Percentiles rank a stretch among this genome's conserved stretches.
These are phyloP conservation scores for Pseudomyrmex concolor DNA, from an alignment of 1,140 invertebrate genomes.

Conservation along the genomic window DNA sequence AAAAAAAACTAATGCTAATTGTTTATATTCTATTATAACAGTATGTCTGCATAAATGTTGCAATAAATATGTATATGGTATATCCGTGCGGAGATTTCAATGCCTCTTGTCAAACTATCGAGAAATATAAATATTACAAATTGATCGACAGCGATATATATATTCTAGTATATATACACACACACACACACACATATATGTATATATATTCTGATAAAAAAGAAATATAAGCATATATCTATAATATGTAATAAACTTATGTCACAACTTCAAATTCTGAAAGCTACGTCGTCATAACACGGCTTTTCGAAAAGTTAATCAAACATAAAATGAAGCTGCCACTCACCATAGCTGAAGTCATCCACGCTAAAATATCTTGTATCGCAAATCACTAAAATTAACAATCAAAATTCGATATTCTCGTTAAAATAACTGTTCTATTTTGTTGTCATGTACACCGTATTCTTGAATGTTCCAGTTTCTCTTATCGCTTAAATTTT, in stretches of 20 bases:
- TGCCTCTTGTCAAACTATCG: not conserved
- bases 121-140: conserved; percentile 19
- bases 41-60: not conserved
- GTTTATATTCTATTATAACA: not conserved
- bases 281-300: too few species aligned
- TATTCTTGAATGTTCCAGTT: conserved; percentile 1
- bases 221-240: too few species aligned
- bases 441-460: conserved; percentile 53
- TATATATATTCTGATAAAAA: too few species aligned
- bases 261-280: too few species aligned
- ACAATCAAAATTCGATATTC: conserved; percentile 1
- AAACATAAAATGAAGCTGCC: not conserved
- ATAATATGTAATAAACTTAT: too few species aligned
- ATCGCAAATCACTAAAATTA: conserved; percentile 29
- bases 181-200: too few species aligned
- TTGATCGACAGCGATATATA: not conserved
- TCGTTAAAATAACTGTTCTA: conserved; percentile 25
- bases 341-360: conserved; percentile 63
- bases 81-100: conserved; percentile 31
- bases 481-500: not conserved
- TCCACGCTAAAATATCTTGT: conserved; percentile 25
- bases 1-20: too few species aligned
- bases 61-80: not conserved
- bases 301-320: too few species aligned
- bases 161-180: too few species aligned